phyloP scores from a whole-genome alignment of 2,113 vertebrate genomes.

The mouse (Mus musculus) region DNA sequence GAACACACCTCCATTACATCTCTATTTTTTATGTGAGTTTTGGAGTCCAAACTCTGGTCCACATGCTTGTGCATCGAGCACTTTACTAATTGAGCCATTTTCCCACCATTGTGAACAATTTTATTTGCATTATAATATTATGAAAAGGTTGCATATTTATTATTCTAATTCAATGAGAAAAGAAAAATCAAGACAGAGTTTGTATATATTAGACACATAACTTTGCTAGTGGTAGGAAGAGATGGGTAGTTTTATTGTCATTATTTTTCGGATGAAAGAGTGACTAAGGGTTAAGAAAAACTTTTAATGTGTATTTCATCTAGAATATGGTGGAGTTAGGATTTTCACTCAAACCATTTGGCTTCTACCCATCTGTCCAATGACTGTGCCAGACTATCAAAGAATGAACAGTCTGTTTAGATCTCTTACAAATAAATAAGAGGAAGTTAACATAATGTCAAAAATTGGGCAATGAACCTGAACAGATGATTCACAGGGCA shows the following conservation, averaged over 20 bases:
- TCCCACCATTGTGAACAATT: not conserved
- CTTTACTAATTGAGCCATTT: not conserved
- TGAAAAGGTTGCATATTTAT: not conserved
- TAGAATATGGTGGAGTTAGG: not conserved
- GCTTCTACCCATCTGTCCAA: not conserved
- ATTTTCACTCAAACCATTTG: not conserved
- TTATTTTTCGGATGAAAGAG: conserved; percentile 8
- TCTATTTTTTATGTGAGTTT: not conserved
- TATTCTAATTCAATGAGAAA: not conserved
- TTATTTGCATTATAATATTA: not conserved
- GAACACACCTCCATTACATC: not conserved
- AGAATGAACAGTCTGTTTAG: not conserved
- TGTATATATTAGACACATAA: not conserved
- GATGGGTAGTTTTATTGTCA: not conserved
- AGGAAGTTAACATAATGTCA: not conserved
- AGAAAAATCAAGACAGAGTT: not conserved
- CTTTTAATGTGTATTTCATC: not conserved
- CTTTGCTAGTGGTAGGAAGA: not conserved
- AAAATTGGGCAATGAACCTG: conserved; percentile 3
- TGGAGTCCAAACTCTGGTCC: not conserved
- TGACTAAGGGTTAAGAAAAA: not conserved
- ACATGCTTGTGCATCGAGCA: not conserved
- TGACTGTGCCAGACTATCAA: not conserved
- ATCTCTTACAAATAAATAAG: conserved; percentile 23
- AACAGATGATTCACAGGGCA: not conserved